Conservation (phyloP, 1,140 invertebrate genomes). For the Idris sp. region DNA sequence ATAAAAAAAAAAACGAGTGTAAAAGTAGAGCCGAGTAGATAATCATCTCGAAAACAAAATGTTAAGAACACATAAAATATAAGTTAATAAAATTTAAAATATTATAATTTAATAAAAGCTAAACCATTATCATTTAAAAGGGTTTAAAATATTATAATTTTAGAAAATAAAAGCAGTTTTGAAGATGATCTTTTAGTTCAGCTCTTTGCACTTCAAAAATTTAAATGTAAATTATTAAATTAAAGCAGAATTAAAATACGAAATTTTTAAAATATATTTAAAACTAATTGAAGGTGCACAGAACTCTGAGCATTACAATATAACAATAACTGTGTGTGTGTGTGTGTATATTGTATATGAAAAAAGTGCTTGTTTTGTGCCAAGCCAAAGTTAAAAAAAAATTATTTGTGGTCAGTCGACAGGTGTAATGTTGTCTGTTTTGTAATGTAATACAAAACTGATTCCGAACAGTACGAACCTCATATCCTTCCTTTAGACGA, state of each 20-base stretch:
- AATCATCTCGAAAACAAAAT: slow-evolving; percentile 12
- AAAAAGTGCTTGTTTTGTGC: slow-evolving; percentile 44
- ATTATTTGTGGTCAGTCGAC: slow-evolving; percentile 12
- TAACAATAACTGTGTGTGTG: neutral
- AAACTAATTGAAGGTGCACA: neutral
- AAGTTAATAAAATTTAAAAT: too few relatives aligned
- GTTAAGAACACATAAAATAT: too few relatives aligned
- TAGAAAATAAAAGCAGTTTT: slow-evolving; percentile 6
- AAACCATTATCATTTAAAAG: too few relatives aligned
- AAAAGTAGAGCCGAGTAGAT: neutral
- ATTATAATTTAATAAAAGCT: too few relatives aligned
- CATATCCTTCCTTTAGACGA: slow-evolving; percentile 83
- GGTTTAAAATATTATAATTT: too few relatives aligned
- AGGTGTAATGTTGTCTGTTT: slow-evolving; percentile 28
- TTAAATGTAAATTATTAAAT: too few relatives aligned
- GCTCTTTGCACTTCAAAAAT: slow-evolving; percentile 9
- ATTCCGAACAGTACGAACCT: slow-evolving; percentile 80
- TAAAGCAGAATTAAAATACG: too few relatives aligned
- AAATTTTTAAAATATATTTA: too few relatives aligned
- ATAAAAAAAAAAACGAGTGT: slow-evolving; percentile 3
- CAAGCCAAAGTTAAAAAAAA: slow-evolving; percentile 25
- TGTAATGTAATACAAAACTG: slow-evolving; percentile 58
- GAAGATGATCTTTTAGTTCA: slow-evolving; percentile 9
- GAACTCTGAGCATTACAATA: slow-evolving; percentile 8
- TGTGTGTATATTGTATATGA: slow-evolving; percentile 3